These are phyloP conservation scores for Pararge aegeria DNA, from an alignment of 1,140 invertebrate genomes.

Conservation along the genomic window DNA sequence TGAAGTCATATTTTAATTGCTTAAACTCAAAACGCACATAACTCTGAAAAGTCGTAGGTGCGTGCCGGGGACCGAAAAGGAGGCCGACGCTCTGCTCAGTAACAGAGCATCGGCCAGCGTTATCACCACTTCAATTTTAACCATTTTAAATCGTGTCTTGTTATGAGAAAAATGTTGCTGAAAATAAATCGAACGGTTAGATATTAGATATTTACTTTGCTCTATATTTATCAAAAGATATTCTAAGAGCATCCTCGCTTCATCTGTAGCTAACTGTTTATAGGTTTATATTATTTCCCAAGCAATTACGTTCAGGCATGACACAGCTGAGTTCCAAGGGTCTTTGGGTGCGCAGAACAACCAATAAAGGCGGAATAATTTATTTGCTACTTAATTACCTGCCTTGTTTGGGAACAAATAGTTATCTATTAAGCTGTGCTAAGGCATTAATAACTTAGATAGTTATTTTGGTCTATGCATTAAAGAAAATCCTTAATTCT, in stretches of 20 bases:
- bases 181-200: too few species aligned
- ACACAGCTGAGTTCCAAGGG: conserved; percentile 11
- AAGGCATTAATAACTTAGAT: not conserved
- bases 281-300: conserved; percentile 4
- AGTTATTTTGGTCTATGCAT: not conserved
- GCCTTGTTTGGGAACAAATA: conserved; percentile 7
- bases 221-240: not conserved
- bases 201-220: too few species aligned
- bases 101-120: too few species aligned
- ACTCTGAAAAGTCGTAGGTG: too few species aligned
- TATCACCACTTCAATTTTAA: too few species aligned
- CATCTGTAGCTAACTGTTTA: not conserved
- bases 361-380: conserved; percentile 9
- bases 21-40: too few species aligned
- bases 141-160: too few species aligned
- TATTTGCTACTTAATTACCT: conserved; percentile 10
- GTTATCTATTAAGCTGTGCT: not conserved
- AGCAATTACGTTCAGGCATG: conserved; percentile 7
- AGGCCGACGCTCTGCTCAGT: too few species aligned
- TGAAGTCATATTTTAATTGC: too few species aligned
- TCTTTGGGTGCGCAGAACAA: conserved; percentile 2
- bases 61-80: too few species aligned
- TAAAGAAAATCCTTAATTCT: too few species aligned
- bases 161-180: too few species aligned
- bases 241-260: not conserved